A percentile compares a stretch with the other conserved stretches of the same genome.
Conservation (phyloP, 2,888 invertebrate species). For the Masnerella sp. region DNA sequence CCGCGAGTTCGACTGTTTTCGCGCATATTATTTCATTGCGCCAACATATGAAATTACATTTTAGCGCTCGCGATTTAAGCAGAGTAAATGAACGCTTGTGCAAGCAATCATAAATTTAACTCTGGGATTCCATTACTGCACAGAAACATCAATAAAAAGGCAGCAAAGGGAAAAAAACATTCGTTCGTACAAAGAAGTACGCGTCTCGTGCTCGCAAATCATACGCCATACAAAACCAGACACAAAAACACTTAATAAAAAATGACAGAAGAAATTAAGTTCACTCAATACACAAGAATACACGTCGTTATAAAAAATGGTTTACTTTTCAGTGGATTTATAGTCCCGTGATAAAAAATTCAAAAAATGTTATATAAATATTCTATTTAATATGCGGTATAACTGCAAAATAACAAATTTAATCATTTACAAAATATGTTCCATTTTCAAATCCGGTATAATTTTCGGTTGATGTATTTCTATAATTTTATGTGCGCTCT, state of each 20-base stretch:
- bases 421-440: too few relatives aligned
- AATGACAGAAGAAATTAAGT: constrained; percentile 31
- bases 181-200: constrained; percentile 62
- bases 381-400: too few relatives aligned
- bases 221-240: constrained; percentile 14
- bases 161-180: constrained; percentile 21
- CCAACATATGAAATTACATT: constrained; percentile 25
- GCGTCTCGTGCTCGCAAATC: constrained; percentile 51
- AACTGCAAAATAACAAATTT: too few relatives aligned
- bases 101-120: constrained; percentile 72
- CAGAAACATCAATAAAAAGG: constrained; percentile 66
- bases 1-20: constrained; percentile 9
- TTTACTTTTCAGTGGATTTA: constrained; percentile 7
- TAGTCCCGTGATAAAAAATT: constrained; percentile 3
- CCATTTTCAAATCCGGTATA: too few relatives aligned
- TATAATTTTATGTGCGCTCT: too few relatives aligned
- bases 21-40: constrained; percentile 23
- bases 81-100: constrained; percentile 41
- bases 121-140: constrained; percentile 73
- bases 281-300: constrained; percentile 27
- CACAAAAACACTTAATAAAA: constrained; percentile 28
- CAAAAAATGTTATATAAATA: neutral
- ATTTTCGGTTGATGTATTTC: too few relatives aligned
- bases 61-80: constrained; percentile 11
- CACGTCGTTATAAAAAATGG: constrained; percentile 3